These are phyloP conservation scores for Trachythela sp. DNA, from an alignment of 64 coral and sea anemone genomes.

Conservation along the genomic window DNA sequence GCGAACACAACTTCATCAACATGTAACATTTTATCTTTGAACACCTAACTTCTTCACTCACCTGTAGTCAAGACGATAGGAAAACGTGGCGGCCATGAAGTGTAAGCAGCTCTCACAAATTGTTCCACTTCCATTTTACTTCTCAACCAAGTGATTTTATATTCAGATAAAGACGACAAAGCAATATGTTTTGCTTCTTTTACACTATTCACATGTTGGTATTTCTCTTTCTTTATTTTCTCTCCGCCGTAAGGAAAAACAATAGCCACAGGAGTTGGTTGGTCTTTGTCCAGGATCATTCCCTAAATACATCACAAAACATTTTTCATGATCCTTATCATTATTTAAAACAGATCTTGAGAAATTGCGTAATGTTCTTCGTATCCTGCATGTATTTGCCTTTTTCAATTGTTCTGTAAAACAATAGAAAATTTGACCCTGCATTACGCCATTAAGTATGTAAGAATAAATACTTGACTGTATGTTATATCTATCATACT, in stretches of 20 bases:
- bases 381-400: no score
- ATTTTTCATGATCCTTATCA: not conserved
- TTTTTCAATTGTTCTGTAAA: no score
- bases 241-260: constrained; percentile 80
- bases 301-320: not conserved
- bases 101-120: constrained; percentile 59
- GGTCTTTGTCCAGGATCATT: constrained; percentile 56
- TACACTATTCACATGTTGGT: constrained; percentile 49
- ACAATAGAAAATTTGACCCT: no score
- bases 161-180: constrained; percentile 60
- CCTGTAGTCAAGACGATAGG: constrained; percentile 75
- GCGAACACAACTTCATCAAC: no score
- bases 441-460: no score
- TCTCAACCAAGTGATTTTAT: constrained; percentile 49
- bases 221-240: constrained; percentile 63
- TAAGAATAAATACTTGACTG: no score
- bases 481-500: no score
- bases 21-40: no score
- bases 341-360: no score
- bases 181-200: constrained; percentile 58
- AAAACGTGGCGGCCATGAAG: constrained; percentile 60
- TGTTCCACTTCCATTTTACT: constrained; percentile 56
- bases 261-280: constrained; percentile 41
- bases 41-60: constrained; percentile 27
- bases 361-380: no score